Percentiles rank a stretch among this genome's conserved stretches.
Evolutionary conservation across 2,888 invertebrate species (phyloP).

Genomic region (Trichopoda pennipes): DNA sequence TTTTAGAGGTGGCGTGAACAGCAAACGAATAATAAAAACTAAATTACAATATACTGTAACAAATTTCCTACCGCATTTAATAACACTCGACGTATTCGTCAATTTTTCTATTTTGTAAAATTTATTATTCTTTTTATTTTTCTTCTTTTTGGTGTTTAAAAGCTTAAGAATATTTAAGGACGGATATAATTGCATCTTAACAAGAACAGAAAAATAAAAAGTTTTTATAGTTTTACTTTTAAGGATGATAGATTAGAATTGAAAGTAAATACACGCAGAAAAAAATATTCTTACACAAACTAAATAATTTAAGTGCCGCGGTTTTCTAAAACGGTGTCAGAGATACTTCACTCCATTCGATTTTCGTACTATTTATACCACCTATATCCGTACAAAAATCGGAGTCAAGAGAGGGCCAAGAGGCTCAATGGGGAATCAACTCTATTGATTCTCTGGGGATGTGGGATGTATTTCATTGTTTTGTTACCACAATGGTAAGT

Average conservation of each 20-base stretch:
- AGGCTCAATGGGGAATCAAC: no score
- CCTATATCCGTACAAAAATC: no score
- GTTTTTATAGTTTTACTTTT: neutral
- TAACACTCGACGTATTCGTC: constrained; percentile 25
- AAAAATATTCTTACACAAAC: no score
- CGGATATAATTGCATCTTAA: constrained; percentile 24
- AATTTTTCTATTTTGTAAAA: constrained; percentile 2
- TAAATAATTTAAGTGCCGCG: no score
- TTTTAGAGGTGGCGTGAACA: neutral
- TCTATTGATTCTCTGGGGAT: no score
- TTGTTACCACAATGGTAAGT: no score
- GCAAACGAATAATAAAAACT: constrained; percentile 7
- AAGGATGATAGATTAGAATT: neutral
- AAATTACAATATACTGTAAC: constrained; percentile 43
- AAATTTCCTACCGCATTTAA: constrained; percentile 36
- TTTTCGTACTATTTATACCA: no score
- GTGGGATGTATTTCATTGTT: no score
- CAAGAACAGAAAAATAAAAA: neutral
- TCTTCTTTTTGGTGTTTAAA: neutral
- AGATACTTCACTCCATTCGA: no score
- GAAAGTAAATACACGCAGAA: no score
- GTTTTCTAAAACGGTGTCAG: no score
- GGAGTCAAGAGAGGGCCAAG: no score
- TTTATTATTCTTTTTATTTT: constrained; percentile 7
- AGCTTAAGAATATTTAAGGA: neutral